Evolutionary conservation across 92 coral and sea anemone genomes (phyloP), one percentile per base, ranked within the genome.

Genomic region (Pocillopora grandis): DNA sequence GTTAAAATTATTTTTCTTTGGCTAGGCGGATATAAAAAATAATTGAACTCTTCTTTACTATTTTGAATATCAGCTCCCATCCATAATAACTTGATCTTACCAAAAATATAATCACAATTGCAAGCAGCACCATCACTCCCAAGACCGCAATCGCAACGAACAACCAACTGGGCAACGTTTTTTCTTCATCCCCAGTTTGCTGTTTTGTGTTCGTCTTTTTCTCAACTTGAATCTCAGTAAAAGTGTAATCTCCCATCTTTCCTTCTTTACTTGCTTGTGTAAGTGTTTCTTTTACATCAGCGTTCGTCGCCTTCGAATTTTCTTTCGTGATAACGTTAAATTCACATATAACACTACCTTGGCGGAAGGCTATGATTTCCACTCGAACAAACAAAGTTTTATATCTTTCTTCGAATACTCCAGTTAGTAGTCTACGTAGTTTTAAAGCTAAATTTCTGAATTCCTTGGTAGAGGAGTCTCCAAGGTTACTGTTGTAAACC

Each of bases 291-390:
- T 3, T 15, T 33, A 81, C 59, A n/a, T 2, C 10, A 0, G 59
- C 18, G 0, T 37, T 37, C 5, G 85, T 35, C 10, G 83, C 63
- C 18, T 12, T 19, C 2, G 91, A 76, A 15, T 37, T 49, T 23
- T 77, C 66, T 12, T 57, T 68, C 65, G 89, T 77, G 17, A 80
- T n/a, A 36, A 89, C 61, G 0, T 71, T 58, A 74, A 92, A 92
- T 33, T 18, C 78, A 76, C 90, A 87, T 49, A 92, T 58, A 9
- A 87, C 75, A 72, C 95, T 92, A 49, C 95, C 95, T 60, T 66
- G 18, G 37, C 79, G 59, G 79, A 89, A 92, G 14, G 75, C 61
- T 5, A 66, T 76, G 0, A 80, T 77, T 18, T 35, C 52, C 2
- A 69, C 57, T 61, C 81, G 68, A 10, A 81, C 66, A 76, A 92